Conservation (phyloP, 2,797 vertebrate genomes). For the Eutrigla gurnardus region DNA sequence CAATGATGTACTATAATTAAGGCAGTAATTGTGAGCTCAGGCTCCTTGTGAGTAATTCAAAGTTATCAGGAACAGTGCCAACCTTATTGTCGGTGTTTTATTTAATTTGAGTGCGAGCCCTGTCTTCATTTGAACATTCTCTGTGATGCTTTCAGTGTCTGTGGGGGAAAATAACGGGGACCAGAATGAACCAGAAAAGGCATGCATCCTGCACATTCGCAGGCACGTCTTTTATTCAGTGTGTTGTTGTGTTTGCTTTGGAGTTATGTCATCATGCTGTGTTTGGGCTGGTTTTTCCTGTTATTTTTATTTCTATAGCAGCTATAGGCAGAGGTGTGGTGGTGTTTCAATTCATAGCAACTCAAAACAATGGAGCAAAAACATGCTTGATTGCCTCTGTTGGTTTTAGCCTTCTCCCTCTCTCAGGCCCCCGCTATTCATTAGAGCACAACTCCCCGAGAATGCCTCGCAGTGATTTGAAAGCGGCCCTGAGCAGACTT, state of each 20-base stretch:
- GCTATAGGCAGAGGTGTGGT: conserved; percentile 27
- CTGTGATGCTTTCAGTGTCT: neutral
- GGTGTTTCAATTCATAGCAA: conserved; percentile 32
- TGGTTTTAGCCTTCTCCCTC: conserved; percentile 35
- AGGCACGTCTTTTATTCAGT: conserved; percentile 6
- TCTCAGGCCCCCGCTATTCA: conserved; percentile 67
- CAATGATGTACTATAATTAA: neutral
- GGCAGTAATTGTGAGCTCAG: neutral
- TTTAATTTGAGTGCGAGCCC: neutral
- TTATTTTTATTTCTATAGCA: conserved; percentile 15
- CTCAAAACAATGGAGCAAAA: conserved; percentile 51
- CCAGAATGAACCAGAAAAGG: conserved; percentile 18
- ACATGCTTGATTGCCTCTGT: conserved; percentile 44
- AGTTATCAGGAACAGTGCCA: neutral
- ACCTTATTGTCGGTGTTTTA: neutral
- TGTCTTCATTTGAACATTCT: neutral
- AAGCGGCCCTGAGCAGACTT: conserved; percentile 60
- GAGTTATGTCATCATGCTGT: conserved; percentile 36
- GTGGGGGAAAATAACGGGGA: neutral
- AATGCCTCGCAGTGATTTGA: conserved; percentile 30
- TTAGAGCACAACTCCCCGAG: conserved; percentile 28
- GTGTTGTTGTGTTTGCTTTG: conserved; percentile 34
- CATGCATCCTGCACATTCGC: conserved; percentile 1
- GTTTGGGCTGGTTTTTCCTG: conserved; percentile 48
- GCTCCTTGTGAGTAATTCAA: neutral